Conservation (phyloP, 2,797 vertebrate genomes). For the Sebastes flavidus region DNA sequence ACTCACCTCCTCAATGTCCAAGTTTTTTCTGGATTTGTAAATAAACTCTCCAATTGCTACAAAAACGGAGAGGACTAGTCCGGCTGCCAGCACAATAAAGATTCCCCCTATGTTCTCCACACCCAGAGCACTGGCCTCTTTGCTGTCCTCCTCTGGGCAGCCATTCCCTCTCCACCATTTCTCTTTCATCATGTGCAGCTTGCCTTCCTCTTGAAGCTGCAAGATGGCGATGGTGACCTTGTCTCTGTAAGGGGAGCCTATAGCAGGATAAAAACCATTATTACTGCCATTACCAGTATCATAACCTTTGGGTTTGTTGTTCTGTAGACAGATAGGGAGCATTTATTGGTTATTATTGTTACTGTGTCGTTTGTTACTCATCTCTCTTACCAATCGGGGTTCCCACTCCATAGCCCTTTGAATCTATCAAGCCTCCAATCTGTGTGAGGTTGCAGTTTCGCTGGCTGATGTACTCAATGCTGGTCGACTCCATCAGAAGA, state of each 20-base stretch:
- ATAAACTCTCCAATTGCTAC: conserved; percentile 98
- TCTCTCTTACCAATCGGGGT: conserved; percentile 93
- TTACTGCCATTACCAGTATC: neutral
- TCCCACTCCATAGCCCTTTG: conserved; percentile 97
- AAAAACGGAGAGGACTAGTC: conserved; percentile 96
- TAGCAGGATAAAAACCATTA: neutral
- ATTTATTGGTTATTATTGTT: neutral
- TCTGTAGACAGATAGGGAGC: neutral
- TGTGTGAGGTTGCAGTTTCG: conserved; percentile 99
- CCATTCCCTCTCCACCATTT: conserved; percentile 99
- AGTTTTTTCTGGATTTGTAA: conserved; percentile 94
- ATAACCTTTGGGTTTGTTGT: neutral
- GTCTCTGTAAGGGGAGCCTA: conserved; percentile 97
- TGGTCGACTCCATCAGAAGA: conserved; percentile 98
- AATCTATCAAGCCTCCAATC: conserved; percentile 97
- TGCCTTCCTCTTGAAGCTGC: conserved; percentile 97
- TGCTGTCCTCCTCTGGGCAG: conserved; percentile 96
- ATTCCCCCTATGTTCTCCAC: conserved; percentile 98
- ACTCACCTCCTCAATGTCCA: conserved; percentile 94
- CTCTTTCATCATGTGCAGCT: conserved; percentile 99
- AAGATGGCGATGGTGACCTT: conserved; percentile 98
- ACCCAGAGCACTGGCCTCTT: conserved; percentile 95
- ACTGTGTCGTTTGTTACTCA: neutral
- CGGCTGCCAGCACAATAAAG: conserved; percentile 97
- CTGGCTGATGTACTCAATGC: conserved; percentile 98